These are phyloP conservation scores for Ginglymostoma cirratum DNA, from an alignment of 2,113 vertebrate species.

Conservation along the genomic window DNA sequence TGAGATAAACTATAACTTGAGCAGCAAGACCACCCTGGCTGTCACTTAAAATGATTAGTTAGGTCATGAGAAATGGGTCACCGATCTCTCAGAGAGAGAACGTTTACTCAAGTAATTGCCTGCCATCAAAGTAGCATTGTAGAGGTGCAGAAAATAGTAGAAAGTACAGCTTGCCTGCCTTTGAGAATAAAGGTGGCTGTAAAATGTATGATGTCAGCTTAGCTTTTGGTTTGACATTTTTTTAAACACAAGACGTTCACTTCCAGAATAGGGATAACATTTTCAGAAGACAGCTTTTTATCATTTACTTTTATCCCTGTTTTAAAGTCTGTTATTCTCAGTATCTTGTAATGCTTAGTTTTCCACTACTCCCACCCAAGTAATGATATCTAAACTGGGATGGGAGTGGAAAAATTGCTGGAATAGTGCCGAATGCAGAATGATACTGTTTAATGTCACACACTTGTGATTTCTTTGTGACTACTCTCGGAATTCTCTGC, in stretches of 20 bases:
- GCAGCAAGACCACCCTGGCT: neutral
- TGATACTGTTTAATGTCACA: neutral
- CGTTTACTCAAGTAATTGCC: neutral
- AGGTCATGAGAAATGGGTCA: neutral
- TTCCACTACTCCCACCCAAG: neutral
- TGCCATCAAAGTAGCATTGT: neutral
- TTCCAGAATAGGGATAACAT: neutral
- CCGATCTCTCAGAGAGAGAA: neutral
- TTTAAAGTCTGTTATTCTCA: neutral
- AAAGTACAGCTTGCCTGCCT: neutral
- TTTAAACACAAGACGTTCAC: neutral
- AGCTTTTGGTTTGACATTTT: neutral
- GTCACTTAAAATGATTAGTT: neutral
- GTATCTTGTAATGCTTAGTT: neutral
- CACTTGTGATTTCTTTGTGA: neutral
- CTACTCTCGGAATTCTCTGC: neutral
- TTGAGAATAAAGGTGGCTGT: neutral
- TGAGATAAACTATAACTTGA: neutral
- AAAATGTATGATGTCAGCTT: too few relatives aligned
- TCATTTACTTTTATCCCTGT: neutral
- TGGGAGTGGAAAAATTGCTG: neutral
- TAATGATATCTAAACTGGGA: neutral
- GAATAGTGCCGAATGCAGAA: neutral
- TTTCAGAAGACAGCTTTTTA: neutral
- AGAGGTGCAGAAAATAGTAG: neutral